Base-by-base conservation (phyloP, 2,888 invertebrate species). In the Pristionchus maxplancki region DNA sequence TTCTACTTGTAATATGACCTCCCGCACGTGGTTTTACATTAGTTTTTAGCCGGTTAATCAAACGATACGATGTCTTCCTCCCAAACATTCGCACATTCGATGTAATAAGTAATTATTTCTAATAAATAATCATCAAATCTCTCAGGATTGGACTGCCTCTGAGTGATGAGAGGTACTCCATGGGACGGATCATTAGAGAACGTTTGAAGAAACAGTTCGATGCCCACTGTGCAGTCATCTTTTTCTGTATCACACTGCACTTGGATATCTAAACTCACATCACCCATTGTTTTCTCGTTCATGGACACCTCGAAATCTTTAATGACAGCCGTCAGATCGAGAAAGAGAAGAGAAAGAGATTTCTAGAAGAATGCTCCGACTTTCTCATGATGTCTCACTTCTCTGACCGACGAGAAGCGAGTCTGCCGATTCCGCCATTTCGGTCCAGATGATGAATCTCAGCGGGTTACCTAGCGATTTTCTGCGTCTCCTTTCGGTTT, bases 401-500 rank as follows among this genome's bases (percentile, higher is more conserved):
- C n/a, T n/a, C n/a, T n/a, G n/a, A n/a, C n/a, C n/a, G n/a, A n/a
- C n/a, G n/a, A n/a, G n/a, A n/a, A n/a, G n/a, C n/a, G n/a, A n/a
- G n/a, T n/a, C n/a, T n/a, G n/a, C n/a, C n/a, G n/a, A n/a, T n/a
- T n/a, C n/a, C n/a, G n/a, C 28, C 31, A 34, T 67, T 67, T 67
- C 67, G 34, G 67, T 67, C 34, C 67, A 40, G 20, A 24, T 74
- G 37, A 74, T 40, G 71, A 64, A 64, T 64, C 64, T 64, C 64
- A 31, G 2, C 6, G 31, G 31, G 64, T 64, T 11, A 24, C 58
- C 58, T 58, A 58, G 31, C 28, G 11, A 64, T 64, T 40, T 15
- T 74, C 1, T 15, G 37, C 15, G 24, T n/a, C n/a, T n/a, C 8
- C 24, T 74, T 74, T 74, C 71, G 40, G 71, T 74, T 74, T 74